phyloP scores from a whole-genome alignment of 2,888 invertebrate species.

The Aromia moschata region DNA sequence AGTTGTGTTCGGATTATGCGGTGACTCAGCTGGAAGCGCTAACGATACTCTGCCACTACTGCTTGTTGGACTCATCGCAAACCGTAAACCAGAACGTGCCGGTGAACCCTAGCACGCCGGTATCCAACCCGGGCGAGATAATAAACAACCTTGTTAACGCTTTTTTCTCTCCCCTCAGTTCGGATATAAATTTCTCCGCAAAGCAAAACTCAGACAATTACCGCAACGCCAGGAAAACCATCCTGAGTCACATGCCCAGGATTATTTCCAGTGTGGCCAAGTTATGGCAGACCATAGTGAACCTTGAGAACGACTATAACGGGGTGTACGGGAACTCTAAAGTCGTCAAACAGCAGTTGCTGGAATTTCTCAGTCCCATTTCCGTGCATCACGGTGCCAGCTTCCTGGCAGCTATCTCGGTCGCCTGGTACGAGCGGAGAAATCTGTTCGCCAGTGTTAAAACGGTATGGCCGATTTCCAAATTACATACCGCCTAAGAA shows the following conservation, averaged over 20 bases:
- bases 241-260: conserved; percentile 81
- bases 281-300: conserved; percentile 78
- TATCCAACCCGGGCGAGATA: conserved; percentile 75
- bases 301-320: conserved; percentile 63
- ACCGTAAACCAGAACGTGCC: conserved; percentile 58
- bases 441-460: conserved; percentile 64
- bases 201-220: conserved; percentile 61
- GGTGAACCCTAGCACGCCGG: conserved; percentile 62
- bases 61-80: conserved; percentile 73
- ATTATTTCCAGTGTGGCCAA: conserved; percentile 82
- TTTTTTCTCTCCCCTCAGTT: conserved; percentile 73
- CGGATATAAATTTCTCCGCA: conserved; percentile 54
- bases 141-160: conserved; percentile 84
- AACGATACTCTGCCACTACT: conserved; percentile 82
- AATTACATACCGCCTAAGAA: not conserved
- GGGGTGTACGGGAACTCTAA: conserved; percentile 70
- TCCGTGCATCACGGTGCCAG: conserved; percentile 83
- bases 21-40: conserved; percentile 81
- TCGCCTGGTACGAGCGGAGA: conserved; percentile 83
- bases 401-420: conserved; percentile 83
- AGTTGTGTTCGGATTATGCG: conserved; percentile 79
- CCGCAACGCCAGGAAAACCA: conserved; percentile 73
- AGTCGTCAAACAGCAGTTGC: conserved; percentile 78
- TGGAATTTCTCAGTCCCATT: conserved; percentile 86
- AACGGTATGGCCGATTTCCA: conserved; percentile 57